Base-by-base conservation (phyloP, 2,113 vertebrate genomes). In the Mobula hypostoma region DNA sequence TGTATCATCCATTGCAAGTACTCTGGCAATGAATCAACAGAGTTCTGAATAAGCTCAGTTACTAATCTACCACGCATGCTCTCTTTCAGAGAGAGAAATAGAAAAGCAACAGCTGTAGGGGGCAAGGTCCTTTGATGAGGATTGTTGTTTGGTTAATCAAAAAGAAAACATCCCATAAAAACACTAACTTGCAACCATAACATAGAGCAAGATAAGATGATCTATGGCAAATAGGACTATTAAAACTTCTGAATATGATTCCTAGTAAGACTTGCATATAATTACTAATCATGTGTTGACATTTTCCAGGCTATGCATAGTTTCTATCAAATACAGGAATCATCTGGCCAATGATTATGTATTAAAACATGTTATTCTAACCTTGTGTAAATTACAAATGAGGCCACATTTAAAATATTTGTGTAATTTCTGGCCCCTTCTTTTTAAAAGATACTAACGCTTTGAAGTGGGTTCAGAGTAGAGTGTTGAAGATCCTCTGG, bases 321-420 rank as follows among this genome's bases (percentile, higher is more conserved):
- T 14, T 88, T 58, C 85, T 88, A n/a, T 88, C 85, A 88, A 88
- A 88, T 17, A 63, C 58, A 17, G n/a, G 58, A 29, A 88, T 88
- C 27, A 88, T 88, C 58, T 63, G 27, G 48, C 27, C 32, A 63
- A 29, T 15, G 85, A 63, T 88, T 63, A 63, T n/a, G 2, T 61
- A 88, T 88, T 58, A 61, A 63, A 63, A 87, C 56, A 87, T 87
- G 21, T 87, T 63, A 87, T 87, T 87, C 85, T 63, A 87, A 87
- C 83, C 83, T 87, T 61, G 24, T 29, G 61, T 63, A 88, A 63
- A 88, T 88, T 88, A 88, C 85, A 88, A 88, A 88, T 63, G 85
- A 88, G 58, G 85, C 56, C 29, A 88, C 27, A 14, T 88, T 32
- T 88, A 88, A 88, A 88, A 63, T 88, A 88, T 88, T 88, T 63